phyloP scores from a whole-genome alignment of 2,888 invertebrate genomes.

The Ectemnius continuus region DNA sequence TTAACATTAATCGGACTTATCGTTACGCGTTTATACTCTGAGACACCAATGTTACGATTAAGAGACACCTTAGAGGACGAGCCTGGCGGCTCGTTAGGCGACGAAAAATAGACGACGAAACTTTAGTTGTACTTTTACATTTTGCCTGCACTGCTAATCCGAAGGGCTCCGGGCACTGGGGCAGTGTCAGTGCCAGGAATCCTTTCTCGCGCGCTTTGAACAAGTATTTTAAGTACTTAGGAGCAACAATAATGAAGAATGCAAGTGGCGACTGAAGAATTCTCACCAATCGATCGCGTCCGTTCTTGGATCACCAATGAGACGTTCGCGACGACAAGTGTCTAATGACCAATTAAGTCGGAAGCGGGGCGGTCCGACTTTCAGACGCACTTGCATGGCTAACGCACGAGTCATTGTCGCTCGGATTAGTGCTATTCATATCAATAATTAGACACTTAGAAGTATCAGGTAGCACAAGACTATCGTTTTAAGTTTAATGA shows the following conservation, averaged over 20 bases:
- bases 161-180: conserved; percentile 65
- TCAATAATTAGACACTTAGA: conserved; percentile 35
- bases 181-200: conserved; percentile 68
- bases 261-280: not conserved
- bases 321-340: conserved; percentile 5
- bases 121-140: conserved; percentile 10
- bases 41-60: conserved; percentile 36
- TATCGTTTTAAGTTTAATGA: conserved; percentile 36
- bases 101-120: conserved; percentile 1
- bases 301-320: too few relatives aligned
- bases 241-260: conserved; percentile 10
- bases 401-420: too few relatives aligned
- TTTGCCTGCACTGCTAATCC: not conserved
- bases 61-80: conserved; percentile 5
- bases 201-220: not conserved
- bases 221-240: not conserved
- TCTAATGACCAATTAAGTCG: conserved; percentile 9
- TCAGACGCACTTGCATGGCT: too few relatives aligned
- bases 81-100: conserved; percentile 1
- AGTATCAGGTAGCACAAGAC: conserved; percentile 30
- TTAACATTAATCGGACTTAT: conserved; percentile 2
- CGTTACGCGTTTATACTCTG: conserved; percentile 19
- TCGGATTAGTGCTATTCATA: conserved; percentile 22
- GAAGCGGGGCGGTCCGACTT: too few relatives aligned
- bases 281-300: too few relatives aligned